A percentile compares a stretch with the other conserved stretches of the same genome.
Evolutionary conservation across 2,888 invertebrate species (phyloP).

Genomic region (Agrotis clavis): DNA sequence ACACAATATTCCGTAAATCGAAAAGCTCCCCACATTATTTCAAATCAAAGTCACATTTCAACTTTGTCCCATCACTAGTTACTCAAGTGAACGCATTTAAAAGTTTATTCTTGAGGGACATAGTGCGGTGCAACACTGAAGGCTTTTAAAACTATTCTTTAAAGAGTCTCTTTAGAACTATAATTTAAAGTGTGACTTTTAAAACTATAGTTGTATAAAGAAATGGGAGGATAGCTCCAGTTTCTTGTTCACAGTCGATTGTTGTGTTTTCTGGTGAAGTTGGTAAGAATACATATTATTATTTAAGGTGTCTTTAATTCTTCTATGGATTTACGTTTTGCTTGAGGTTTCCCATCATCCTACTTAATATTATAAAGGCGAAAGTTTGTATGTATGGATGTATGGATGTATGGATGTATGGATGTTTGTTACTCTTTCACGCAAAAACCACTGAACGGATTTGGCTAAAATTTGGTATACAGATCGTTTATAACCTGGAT

Average conservation of each 20-base stretch:
- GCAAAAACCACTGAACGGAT: no score
- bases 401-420: no score
- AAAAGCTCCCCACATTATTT: not conserved
- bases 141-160: conserved; percentile 38
- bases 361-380: no score
- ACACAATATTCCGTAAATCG: not conserved
- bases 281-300: not conserved
- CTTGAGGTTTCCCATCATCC: no score
- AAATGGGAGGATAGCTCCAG: conserved; percentile 3
- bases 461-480: no score
- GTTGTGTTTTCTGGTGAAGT: not conserved
- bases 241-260: conserved; percentile 6
- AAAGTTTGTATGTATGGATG: no score
- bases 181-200: conserved; percentile 31
- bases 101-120: conserved; percentile 22
- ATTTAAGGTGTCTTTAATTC: not conserved
- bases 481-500: no score
- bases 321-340: no score
- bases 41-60: not conserved
- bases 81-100: conserved; percentile 31
- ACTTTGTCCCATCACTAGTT: conserved; percentile 13
- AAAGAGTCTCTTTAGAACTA: conserved; percentile 40
- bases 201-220: conserved; percentile 19
- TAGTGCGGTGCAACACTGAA: conserved; percentile 15
- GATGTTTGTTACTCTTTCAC: no score